phyloP scores from a whole-genome alignment of 2,888 invertebrate species.

The Ichneumon xanthorius region DNA sequence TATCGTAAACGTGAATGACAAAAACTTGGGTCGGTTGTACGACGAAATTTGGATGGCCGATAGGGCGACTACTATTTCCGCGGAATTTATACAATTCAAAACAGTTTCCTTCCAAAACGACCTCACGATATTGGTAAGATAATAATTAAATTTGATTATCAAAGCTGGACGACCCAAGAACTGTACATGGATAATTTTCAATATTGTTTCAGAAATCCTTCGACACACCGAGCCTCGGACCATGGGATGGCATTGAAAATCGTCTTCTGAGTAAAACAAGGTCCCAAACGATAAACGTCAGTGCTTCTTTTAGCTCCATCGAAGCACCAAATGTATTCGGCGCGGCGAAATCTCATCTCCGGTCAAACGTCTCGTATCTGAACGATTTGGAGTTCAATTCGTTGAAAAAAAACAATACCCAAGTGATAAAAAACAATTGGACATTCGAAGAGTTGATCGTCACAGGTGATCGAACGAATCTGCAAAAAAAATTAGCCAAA shows the following conservation, averaged over 20 bases:
- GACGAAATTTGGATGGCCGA: slow-evolving; percentile 86
- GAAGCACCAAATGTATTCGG: slow-evolving; percentile 69
- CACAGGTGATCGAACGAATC: slow-evolving; percentile 68
- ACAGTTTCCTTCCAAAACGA: slow-evolving; percentile 80
- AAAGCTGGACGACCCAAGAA: neutral
- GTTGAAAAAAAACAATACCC: slow-evolving; percentile 86
- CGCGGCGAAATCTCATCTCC: slow-evolving; percentile 65
- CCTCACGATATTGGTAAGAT: slow-evolving; percentile 79
- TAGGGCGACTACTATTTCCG: slow-evolving; percentile 75
- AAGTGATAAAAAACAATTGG: slow-evolving; percentile 84
- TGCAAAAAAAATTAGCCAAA: neutral
- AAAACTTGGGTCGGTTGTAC: slow-evolving; percentile 80
- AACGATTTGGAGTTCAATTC: slow-evolving; percentile 85
- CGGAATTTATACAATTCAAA: slow-evolving; percentile 78
- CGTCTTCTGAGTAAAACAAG: slow-evolving; percentile 78
- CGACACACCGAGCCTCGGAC: slow-evolving; percentile 83
- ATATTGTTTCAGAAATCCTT: slow-evolving; percentile 84
- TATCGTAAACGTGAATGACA: slow-evolving; percentile 84
- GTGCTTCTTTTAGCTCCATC: slow-evolving; percentile 67
- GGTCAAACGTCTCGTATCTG: slow-evolving; percentile 75
- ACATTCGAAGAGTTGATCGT: slow-evolving; percentile 81
- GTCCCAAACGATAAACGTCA: slow-evolving; percentile 72
- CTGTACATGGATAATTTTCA: slow-evolving; percentile 37
- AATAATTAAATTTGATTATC: neutral
- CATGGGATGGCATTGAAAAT: slow-evolving; percentile 72